Evolutionary conservation across 2,797 vertebrate species (phyloP).

Genomic region (Microcaecilia unicolor): DNA sequence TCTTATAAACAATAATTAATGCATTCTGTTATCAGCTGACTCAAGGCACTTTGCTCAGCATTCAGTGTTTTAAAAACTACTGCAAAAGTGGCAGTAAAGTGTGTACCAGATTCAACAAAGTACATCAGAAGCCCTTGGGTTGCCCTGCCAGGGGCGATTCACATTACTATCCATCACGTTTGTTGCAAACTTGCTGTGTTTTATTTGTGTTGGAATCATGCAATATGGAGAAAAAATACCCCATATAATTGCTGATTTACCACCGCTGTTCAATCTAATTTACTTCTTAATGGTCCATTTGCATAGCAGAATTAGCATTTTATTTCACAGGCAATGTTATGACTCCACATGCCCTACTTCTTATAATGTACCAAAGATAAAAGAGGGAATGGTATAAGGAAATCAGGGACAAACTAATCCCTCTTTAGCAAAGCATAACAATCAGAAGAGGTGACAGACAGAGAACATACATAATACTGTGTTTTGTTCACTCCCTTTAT

Average conservation of each 20-base stretch:
- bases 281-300: slow-evolving; percentile 40
- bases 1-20: slow-evolving; percentile 28
- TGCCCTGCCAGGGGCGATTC: slow-evolving; percentile 2
- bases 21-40: slow-evolving; percentile 8
- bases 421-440: not conserved
- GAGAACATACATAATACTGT: not conserved
- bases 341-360: slow-evolving; percentile 34
- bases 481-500: not conserved
- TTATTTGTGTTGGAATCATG: slow-evolving; percentile 28
- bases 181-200: slow-evolving; percentile 1
- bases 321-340: slow-evolving; percentile 40
- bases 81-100: slow-evolving; percentile 12
- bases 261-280: slow-evolving; percentile 43
- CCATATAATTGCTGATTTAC: slow-evolving; percentile 39
- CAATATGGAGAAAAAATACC: slow-evolving; percentile 8
- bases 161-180: not conserved
- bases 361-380: slow-evolving; percentile 11
- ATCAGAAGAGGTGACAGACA: not conserved
- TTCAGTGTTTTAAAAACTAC: slow-evolving; percentile 11
- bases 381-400: not conserved
- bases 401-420: not conserved
- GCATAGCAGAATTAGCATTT: slow-evolving; percentile 42
- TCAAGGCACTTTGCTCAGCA: slow-evolving; percentile 18
- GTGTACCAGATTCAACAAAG: slow-evolving; percentile 10
- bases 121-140: not conserved